Conservation (phyloP, 2,888 invertebrate species). For the Archaeoteleia sp. region DNA sequence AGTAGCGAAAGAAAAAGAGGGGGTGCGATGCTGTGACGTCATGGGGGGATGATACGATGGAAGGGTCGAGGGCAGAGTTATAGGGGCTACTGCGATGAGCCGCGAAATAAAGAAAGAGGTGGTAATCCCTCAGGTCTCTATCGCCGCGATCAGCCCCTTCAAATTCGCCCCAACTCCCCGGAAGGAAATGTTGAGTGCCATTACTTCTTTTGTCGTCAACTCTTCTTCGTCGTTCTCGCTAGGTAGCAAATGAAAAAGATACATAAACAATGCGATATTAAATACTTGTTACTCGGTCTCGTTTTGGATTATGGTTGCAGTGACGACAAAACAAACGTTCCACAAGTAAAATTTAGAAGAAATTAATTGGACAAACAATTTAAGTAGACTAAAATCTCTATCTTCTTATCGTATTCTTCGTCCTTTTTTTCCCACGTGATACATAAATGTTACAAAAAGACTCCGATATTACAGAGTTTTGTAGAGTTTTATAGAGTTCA, state of each 20-base stretch:
- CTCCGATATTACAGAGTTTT: no score
- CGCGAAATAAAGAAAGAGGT: slow-evolving; percentile 53
- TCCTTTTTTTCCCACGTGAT: no score
- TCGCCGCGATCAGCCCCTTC: slow-evolving; percentile 58
- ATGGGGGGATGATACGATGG: slow-evolving; percentile 55
- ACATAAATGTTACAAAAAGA: no score
- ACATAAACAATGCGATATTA: slow-evolving; percentile 34
- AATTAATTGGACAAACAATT: no score
- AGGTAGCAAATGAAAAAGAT: slow-evolving; percentile 25
- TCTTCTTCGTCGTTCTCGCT: slow-evolving; percentile 29
- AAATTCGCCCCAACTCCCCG: slow-evolving; percentile 58
- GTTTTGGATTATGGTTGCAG: no score
- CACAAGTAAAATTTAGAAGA: no score
- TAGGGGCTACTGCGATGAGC: slow-evolving; percentile 50
- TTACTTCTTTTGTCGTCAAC: slow-evolving; percentile 54
- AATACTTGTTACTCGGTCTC: slow-evolving; percentile 11
- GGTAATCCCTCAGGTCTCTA: slow-evolving; percentile 66
- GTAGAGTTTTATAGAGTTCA: no score
- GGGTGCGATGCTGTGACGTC: slow-evolving; percentile 53
- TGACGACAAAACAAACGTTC: no score
- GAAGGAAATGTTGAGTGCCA: slow-evolving; percentile 62
- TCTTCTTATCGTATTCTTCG: no score
- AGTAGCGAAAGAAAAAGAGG: slow-evolving; percentile 56
- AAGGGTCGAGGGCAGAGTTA: slow-evolving; percentile 58
- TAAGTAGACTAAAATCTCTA: no score